Evolutionary conservation across 35 echinoderm and acorn worm species (phyloP).

Genomic region (Amphiura filiformis): DNA sequence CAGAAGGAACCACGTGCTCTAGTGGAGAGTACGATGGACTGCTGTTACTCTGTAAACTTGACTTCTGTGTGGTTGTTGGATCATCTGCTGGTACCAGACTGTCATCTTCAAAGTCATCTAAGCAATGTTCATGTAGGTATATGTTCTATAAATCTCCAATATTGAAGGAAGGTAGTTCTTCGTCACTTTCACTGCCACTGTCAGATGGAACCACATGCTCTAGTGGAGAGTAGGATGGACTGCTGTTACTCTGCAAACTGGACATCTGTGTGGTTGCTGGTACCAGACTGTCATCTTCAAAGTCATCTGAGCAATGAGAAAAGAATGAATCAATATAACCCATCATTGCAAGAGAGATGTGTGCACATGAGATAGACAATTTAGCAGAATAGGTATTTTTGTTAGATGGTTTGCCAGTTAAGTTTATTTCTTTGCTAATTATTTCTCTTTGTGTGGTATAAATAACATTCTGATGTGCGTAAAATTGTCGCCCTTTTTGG

Average conservation of each 20-base stretch:
- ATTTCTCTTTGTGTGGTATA: too few relatives aligned
- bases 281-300: background rate
- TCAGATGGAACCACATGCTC: slow-evolving; percentile 19
- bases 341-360: too few relatives aligned
- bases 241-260: slow-evolving; percentile 3
- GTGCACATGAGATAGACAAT: background rate
- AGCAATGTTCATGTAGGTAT: too few relatives aligned
- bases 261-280: background rate
- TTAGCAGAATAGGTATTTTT: too few relatives aligned
- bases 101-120: background rate
- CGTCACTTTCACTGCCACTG: slow-evolving; percentile 4
- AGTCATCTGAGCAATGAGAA: background rate
- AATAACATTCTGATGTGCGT: too few relatives aligned
- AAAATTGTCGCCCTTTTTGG: too few relatives aligned
- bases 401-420: too few relatives aligned
- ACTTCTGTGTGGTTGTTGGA: background rate
- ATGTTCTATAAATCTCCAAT: slow-evolving; percentile 30
- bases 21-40: slow-evolving; percentile 81
- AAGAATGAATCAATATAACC: background rate
- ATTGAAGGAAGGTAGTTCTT: slow-evolving; percentile 48
- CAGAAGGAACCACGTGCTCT: slow-evolving; percentile 10
- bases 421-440: too few relatives aligned
- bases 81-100: background rate
- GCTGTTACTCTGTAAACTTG: background rate
- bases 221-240: slow-evolving; percentile 76